A percentile compares a stretch with the other conserved stretches of the same genome.
phyloP scores from a whole-genome alignment of 2,113 vertebrate species.

The Recurvirostra avosetta region DNA sequence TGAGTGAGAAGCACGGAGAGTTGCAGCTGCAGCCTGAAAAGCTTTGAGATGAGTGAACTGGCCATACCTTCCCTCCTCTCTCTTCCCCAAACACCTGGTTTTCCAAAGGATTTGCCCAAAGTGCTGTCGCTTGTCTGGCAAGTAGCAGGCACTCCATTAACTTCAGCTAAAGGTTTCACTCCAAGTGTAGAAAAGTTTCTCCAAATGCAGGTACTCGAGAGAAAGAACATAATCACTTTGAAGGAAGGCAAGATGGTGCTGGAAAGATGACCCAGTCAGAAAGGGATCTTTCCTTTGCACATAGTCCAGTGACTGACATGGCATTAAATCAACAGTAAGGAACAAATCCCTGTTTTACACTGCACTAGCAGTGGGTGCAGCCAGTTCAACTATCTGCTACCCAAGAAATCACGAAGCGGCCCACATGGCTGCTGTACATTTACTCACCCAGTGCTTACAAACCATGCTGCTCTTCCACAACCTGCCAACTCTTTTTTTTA shows the following conservation, averaged over 20 bases:
- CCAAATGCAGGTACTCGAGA: background rate
- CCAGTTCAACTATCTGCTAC: background rate
- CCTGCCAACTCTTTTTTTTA: background rate
- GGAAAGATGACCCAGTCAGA: background rate
- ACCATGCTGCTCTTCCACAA: rapidly evolving
- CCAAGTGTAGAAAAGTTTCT: background rate
- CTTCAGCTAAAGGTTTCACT: background rate
- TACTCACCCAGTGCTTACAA: background rate
- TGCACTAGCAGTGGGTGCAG: background rate
- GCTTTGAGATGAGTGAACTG: background rate
- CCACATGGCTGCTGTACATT: background rate
- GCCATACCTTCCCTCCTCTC: background rate
- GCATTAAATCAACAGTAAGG: background rate
- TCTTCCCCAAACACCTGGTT: background rate
- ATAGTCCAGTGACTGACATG: background rate
- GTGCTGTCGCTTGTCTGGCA: background rate
- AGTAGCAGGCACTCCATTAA: background rate
- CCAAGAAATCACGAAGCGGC: background rate
- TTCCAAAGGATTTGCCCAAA: background rate
- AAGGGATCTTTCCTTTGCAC: background rate
- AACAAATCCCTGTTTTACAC: background rate
- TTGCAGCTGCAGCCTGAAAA: background rate
- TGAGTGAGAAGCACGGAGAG: background rate
- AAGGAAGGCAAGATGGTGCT: background rate
- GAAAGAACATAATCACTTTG: background rate